These are phyloP conservation scores for Rhipidura dahli DNA, from an alignment of 2,113 vertebrate genomes.

Conservation along the genomic window DNA sequence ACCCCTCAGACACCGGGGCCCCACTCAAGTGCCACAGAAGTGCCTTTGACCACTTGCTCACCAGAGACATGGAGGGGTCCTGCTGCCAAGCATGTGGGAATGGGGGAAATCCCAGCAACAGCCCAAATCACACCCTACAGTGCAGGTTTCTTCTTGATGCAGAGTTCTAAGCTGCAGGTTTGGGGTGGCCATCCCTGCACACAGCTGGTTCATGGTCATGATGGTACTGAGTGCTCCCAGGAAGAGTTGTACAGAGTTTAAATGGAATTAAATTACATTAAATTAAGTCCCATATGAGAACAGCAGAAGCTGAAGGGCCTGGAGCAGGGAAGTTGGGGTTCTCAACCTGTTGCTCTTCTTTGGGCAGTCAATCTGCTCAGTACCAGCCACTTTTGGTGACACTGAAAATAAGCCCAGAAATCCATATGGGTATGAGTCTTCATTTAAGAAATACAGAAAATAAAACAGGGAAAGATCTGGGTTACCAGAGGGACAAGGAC, in stretches of 20 bases:
- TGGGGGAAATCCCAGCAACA: not conserved
- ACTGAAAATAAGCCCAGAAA: not conserved
- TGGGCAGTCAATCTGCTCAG: not conserved
- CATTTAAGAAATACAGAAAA: not conserved
- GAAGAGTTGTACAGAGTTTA: not conserved
- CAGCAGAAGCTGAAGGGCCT: not conserved
- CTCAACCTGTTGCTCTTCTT: not conserved
- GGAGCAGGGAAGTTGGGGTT: not conserved
- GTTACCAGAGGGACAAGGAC: not conserved
- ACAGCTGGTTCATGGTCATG: no score
- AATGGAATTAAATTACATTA: not conserved
- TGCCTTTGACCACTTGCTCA: not conserved
- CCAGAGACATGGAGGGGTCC: not conserved
- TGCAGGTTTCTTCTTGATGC: not conserved
- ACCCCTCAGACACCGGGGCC: fast-evolving
- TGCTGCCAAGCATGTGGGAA: not conserved
- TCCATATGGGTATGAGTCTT: not conserved
- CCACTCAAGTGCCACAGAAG: not conserved
- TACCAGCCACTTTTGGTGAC: not conserved
- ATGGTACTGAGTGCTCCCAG: not conserved
- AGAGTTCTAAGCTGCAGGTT: not conserved
- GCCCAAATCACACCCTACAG: not conserved
- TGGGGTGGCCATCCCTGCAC: not conserved
- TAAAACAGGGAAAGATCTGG: not conserved
- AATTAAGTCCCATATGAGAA: not conserved